Evolutionary conservation across 2,797 vertebrate genomes (phyloP).

Genomic region (Coracias cyanogaster): DNA sequence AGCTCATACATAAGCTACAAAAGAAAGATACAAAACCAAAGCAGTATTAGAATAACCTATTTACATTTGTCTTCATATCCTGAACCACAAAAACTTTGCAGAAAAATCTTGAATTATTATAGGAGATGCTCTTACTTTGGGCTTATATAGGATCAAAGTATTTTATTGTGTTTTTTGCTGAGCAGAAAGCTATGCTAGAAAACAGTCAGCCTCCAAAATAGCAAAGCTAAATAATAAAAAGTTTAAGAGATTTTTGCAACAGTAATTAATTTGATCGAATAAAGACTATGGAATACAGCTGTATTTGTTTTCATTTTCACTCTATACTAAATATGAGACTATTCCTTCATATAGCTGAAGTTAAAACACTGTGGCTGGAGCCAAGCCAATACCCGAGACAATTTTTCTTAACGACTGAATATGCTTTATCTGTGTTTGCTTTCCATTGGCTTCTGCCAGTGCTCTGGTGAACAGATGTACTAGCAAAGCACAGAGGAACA

Average conservation of each 20-base stretch:
- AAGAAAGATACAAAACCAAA: not conserved
- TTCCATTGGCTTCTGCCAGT: not conserved
- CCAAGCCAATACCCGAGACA: not conserved
- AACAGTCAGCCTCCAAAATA: not conserved
- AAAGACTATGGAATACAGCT: not conserved
- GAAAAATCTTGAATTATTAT: not conserved
- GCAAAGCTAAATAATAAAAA: not conserved
- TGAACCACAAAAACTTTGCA: not conserved
- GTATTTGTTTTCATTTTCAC: slow-evolving; percentile 13
- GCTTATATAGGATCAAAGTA: not conserved
- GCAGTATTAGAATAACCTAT: not conserved
- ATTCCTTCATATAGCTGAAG: not conserved
- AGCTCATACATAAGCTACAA: not conserved
- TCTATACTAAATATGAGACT: not conserved
- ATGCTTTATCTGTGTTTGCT: not conserved
- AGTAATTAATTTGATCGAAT: not conserved
- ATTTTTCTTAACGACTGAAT: not conserved
- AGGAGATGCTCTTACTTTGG: not conserved
- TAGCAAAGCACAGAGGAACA: not conserved
- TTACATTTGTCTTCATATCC: not conserved
- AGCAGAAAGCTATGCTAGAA: not conserved
- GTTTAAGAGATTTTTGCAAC: not conserved
- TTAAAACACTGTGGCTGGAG: not conserved
- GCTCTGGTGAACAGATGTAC: not conserved
- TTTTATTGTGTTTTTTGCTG: not conserved